These are phyloP conservation scores for Ceratoteleas bidentatus DNA, from an alignment of 1,140 invertebrate species.

Conservation along the genomic window DNA sequence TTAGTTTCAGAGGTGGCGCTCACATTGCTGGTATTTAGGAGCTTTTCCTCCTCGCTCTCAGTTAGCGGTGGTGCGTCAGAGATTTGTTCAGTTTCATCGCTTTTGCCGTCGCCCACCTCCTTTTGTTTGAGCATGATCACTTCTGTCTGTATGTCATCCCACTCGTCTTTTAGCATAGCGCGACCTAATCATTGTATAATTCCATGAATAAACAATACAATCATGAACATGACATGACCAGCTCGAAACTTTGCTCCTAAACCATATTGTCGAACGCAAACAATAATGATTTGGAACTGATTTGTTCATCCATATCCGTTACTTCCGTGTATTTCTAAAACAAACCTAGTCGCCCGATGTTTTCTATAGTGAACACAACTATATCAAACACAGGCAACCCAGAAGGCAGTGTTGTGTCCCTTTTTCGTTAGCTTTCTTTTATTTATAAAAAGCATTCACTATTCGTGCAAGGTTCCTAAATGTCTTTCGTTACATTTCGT, in stretches of 20 bases:
- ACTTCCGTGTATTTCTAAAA: background rate
- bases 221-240: background rate
- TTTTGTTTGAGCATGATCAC: background rate
- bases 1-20: too few relatives aligned
- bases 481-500: too few relatives aligned
- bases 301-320: background rate
- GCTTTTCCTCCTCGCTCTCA: background rate
- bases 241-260: constrained; percentile 3
- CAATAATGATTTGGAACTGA: constrained; percentile 7
- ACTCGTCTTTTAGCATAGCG: background rate
- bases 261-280: constrained; percentile 1
- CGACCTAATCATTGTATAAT: background rate
- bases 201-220: background rate
- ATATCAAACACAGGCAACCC: constrained; percentile 5
- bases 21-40: background rate
- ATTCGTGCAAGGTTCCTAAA: background rate
- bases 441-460: too few relatives aligned
- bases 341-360: constrained; percentile 1
- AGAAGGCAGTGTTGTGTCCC: constrained; percentile 2
- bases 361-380: constrained; percentile 14
- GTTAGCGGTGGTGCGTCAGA: background rate
- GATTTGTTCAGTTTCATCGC: background rate
- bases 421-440: too few relatives aligned
- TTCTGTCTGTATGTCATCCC: constrained; percentile 3
- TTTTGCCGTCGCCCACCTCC: background rate